These are phyloP conservation scores for Graphium colonna DNA, from an alignment of 2,888 invertebrate species.

Conservation along the genomic window DNA sequence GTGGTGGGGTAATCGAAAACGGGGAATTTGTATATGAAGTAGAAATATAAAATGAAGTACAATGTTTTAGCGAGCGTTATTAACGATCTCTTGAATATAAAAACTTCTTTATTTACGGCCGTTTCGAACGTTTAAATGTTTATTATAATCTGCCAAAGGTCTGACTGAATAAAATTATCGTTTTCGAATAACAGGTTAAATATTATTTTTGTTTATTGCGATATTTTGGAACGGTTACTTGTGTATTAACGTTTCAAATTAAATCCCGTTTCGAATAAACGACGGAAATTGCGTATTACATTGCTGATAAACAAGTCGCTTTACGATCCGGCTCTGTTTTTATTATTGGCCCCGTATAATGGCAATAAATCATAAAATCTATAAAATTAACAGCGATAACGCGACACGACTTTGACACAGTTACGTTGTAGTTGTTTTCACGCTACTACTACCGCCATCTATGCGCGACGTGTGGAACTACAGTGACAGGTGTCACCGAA, in stretches of 20 bases:
- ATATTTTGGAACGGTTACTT: neutral
- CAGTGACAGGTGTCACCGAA: conserved; percentile 2
- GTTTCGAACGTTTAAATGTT: neutral
- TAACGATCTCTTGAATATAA: neutral
- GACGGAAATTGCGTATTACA: conserved; percentile 18
- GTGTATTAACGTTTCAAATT: conserved; percentile 3
- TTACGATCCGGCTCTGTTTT: conserved; percentile 41
- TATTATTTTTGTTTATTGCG: neutral
- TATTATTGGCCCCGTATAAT: conserved; percentile 45
- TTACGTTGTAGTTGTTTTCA: conserved; percentile 31
- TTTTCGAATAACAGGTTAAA: neutral
- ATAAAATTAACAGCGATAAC: conserved; percentile 51
- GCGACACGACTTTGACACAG: conserved; percentile 59
- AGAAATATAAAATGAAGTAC: neutral
- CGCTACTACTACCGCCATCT: conserved; percentile 57
- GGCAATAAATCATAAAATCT: conserved; percentile 49
- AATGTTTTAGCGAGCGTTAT: neutral
- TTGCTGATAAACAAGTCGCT: conserved; percentile 18
- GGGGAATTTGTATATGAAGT: conserved; percentile 32
- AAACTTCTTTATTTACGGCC: neutral
- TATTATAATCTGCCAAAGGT: conserved; percentile 1
- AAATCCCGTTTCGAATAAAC: conserved; percentile 5
- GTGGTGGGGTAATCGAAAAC: conserved; percentile 51
- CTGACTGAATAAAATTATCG: neutral
- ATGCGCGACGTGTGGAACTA: conserved; percentile 34